phyloP scores from a whole-genome alignment of 2,888 invertebrate genomes.

The Strigamia maritima region DNA sequence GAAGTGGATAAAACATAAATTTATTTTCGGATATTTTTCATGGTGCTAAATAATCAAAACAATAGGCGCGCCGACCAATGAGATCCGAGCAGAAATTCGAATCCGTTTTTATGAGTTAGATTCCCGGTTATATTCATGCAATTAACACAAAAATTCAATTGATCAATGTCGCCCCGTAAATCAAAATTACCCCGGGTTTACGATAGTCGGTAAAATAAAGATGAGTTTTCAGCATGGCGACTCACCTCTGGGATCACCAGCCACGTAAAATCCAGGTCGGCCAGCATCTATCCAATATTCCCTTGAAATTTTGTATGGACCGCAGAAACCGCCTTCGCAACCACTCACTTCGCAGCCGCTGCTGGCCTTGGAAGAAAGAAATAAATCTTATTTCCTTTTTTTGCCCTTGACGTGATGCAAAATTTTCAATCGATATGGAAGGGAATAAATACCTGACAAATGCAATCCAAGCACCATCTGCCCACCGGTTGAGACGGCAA shows the following conservation, averaged over 20 bases:
- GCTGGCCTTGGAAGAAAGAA: slow-evolving; percentile 29
- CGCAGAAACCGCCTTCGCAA: slow-evolving; percentile 59
- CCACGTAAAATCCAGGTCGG: slow-evolving; percentile 39
- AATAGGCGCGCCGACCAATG: no score
- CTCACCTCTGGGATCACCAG: slow-evolving; percentile 42
- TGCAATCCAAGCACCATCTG: slow-evolving; percentile 38
- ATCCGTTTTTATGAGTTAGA: no score
- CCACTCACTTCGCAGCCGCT: neutral
- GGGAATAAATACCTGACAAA: slow-evolving; percentile 33
- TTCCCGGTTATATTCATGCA: no score
- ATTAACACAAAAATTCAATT: no score
- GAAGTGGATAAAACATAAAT: no score
- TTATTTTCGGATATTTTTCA: no score
- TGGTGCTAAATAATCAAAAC: no score
- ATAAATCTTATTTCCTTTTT: neutral
- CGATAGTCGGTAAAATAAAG: no score
- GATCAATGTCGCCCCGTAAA: no score
- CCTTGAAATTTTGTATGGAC: slow-evolving; percentile 80
- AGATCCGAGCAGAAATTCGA: no score
- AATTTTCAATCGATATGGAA: neutral
- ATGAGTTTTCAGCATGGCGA: no score
- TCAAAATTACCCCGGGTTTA: no score
- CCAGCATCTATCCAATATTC: slow-evolving; percentile 81
- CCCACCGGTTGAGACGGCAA: neutral
- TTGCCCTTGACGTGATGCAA: neutral